These are phyloP conservation scores for Rhinogobio ventralis DNA, from an alignment of 2,797 vertebrate species.

Conservation along the genomic window DNA sequence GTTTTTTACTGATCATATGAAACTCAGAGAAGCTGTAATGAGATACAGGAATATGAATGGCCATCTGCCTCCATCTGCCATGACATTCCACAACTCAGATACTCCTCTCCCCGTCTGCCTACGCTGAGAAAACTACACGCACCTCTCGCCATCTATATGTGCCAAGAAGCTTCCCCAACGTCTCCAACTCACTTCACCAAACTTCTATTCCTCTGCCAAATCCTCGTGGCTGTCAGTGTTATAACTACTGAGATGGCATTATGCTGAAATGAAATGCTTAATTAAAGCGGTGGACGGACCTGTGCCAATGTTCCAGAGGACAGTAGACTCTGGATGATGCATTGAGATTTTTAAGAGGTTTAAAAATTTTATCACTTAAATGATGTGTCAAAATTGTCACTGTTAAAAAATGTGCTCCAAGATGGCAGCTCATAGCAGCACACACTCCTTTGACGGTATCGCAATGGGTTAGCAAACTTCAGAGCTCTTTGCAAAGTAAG, in stretches of 20 bases:
- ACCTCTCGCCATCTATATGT: constrained; percentile 34
- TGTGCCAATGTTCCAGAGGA: constrained; percentile 28
- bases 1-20: constrained; percentile 63
- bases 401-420: not conserved
- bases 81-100: constrained; percentile 48
- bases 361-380: constrained; percentile 14
- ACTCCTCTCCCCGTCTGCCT: constrained; percentile 46
- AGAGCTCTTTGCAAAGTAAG: constrained; percentile 39
- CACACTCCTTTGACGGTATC: not conserved
- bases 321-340: not conserved
- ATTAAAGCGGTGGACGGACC: not conserved
- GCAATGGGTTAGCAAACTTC: constrained; percentile 1
- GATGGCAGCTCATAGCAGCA: not conserved
- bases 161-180: constrained; percentile 27
- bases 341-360: constrained; percentile 19
- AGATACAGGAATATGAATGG: constrained; percentile 64
- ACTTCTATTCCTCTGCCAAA: constrained; percentile 29
- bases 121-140: constrained; percentile 35
- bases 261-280: constrained; percentile 36
- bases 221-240: constrained; percentile 20
- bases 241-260: constrained; percentile 26
- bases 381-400: constrained; percentile 29
- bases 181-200: constrained; percentile 27
- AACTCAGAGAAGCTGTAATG: constrained; percentile 61
- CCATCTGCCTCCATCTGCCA: constrained; percentile 64